Base-by-base conservation (phyloP, 1,140 invertebrate genomes). In the Euschistus heros region DNA sequence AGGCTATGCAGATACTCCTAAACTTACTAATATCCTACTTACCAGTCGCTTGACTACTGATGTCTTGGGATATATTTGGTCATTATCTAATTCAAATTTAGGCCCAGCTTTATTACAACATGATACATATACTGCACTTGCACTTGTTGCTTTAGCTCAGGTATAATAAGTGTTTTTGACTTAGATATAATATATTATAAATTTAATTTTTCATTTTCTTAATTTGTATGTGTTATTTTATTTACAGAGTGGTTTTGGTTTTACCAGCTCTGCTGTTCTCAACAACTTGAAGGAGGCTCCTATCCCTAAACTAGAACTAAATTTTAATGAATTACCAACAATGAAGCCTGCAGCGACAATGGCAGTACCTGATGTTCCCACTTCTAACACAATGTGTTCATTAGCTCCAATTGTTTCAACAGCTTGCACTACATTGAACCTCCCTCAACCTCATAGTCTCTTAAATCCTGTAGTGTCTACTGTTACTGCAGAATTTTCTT, bases 21-120 rank as follows among this genome's bases (percentile, higher is more conserved):
- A 80, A 68, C 74, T 85, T 1, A 84, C 83, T 69, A 79, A 80
- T 14, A 71, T 86, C 8, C 73, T 86, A n/a, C 72, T 85, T 42
- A 78, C 80, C 15, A 84, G 82, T 73, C 79, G 81, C 47, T 70
- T 86, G 30, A 73, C 80, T 0, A 80, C 80, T 2, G 80, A 84
- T 68, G 73, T 79, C 20, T 74, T 86, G 3, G 83, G 83, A 17
- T 78, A 81, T 63, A 80, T 86, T 55, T 86, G 84, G 84, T 79
- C 77, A 42, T 70, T 85, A 67, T 80, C 80, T 2, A 86, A 86
- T 73, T 76, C 78, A 66, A 80, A 78, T 27, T 78, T 80, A 27
- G 79, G 82, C 18, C 84, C 84, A 7, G 76, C 80, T 52, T 74
- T 86, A n/a, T 81, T 78, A 0, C 78, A 80, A 66, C 75, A 80